Base-by-base conservation (phyloP, 2,888 invertebrate species). In the Opisthograptis luteolata region DNA sequence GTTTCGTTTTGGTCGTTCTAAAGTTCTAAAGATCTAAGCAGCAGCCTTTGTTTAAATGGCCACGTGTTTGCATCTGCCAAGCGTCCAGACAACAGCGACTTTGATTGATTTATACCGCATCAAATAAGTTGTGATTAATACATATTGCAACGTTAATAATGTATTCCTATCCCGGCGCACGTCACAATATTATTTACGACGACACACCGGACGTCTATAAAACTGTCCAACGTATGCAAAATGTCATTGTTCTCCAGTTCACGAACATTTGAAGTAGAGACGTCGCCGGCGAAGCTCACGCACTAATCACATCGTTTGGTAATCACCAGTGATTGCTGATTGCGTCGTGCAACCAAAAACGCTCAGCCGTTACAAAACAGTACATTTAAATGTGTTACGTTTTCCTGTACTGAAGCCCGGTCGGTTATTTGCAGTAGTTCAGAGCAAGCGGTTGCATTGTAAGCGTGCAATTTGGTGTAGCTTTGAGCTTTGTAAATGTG, bases 141-240 rank as follows among this genome's bases (percentile, higher is more conserved):
- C 32, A 56, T 52, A 51, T 49, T 49, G 55, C 46, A 9, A 32
- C 25, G 45, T 34, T 36, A 62, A 68, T 73, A 70, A 58, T 37
- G 68, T 71, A 70, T 71, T 68, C 73, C 34, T 49, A 67, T 63
- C 68, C 60, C 56, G 59, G 58, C 15, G 51, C 15, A 64, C 67
- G 68, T 72, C 73, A 66, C 63, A 58, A 55, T 42, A 59, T 44
- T 61, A 70, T 71, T 69, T 73, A 73, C 68, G 66, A 66, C 64
- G 36, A 46, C 56, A 22, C 66, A 62, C 66, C 74, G 75, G 78
- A 79, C 70, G 75, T 69, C 70, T 73, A 77, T 75, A 78, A 74
- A 72, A 72, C 67, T 64, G 66, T 64, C 62, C 40, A 56, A 54
- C 63, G 62, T 66, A 75, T 73, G 79, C 73, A 68, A 76, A 59